phyloP scores from a whole-genome alignment of 2,888 invertebrate genomes.

The Synanthedon tipuliformis region DNA sequence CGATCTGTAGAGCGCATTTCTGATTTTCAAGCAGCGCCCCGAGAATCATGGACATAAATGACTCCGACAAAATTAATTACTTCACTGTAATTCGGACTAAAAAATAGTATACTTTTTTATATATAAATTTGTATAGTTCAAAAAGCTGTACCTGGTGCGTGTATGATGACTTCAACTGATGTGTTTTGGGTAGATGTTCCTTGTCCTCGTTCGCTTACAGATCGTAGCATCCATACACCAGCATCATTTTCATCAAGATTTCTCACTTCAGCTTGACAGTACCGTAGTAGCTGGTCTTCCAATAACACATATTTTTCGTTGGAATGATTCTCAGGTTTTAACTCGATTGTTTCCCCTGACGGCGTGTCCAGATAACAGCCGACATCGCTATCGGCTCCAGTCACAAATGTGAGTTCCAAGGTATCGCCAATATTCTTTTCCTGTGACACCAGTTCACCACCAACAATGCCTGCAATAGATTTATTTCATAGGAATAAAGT shows the following conservation, averaged over 20 bases:
- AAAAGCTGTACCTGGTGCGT: neutral
- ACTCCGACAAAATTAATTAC: no score
- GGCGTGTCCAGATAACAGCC: slow-evolving; percentile 8
- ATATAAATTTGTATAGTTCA: no score
- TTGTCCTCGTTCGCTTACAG: neutral
- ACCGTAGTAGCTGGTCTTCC: neutral
- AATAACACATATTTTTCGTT: slow-evolving; percentile 6
- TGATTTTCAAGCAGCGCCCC: no score
- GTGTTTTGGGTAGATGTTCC: neutral
- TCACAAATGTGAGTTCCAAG: slow-evolving; percentile 8
- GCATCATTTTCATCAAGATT: slow-evolving; percentile 12
- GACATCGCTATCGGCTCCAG: slow-evolving; percentile 3
- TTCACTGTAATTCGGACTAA: no score
- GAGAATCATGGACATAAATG: no score
- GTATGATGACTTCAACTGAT: neutral
- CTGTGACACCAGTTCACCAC: neutral
- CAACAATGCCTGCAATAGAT: neutral
- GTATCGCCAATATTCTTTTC: slow-evolving; percentile 8
- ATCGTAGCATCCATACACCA: slow-evolving; percentile 17
- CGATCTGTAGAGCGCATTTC: no score
- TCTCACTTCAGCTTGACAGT: slow-evolving; percentile 12
- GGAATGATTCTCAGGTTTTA: neutral
- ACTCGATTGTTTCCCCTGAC: neutral
- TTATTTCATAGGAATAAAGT: neutral
- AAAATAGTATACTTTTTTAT: no score